Evolutionary conservation across 2,888 invertebrate genomes (phyloP), one percentile per base, ranked within the genome.

Genomic region (Sinhomidia bicolor): DNA sequence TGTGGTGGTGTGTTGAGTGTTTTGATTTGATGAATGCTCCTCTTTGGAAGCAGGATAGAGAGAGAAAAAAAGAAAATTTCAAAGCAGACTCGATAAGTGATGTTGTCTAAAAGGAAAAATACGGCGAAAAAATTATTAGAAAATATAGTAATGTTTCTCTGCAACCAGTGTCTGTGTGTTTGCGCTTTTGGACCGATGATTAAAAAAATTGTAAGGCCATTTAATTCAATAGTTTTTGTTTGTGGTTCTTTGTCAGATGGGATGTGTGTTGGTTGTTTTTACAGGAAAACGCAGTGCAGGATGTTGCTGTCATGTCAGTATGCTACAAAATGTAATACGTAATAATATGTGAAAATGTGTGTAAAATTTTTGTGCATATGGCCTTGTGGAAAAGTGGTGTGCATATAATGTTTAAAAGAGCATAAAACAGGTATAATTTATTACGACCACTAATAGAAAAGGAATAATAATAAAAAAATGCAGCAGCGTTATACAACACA

Each of bases 231-330:
- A n/a, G 23, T 23, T 60, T 20, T 23, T 23, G 60, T 60, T n/a
- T 9, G 51, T 51, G 14, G 51, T 51, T n/a, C 9, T 3, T 51
- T 9, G 5, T 54, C n/a, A 14, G 29, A 1, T 32, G 17, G n/a
- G 68, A 68, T 65, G 29, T 14, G 32, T 65, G 68, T 36, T 68
- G 68, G 9, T 23, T 6, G 36, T 68, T 36, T 68, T 36, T 68
- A 68, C 36, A 68, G 68, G 68, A 68, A 68, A 68, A 36, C 2
- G 6, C 36, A 68, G 41, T 20, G 17, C 68, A 57, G 79, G 79
- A 80, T 80, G 79, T 51, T 60, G 41, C 60, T 80, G 79, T 80
- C 79, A 80, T 57, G 76, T 76, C 12, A 29, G 5, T 23, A 2
- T n/a, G n/a, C n/a, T n/a, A n/a, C n/a, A n/a, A n/a, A n/a, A n/a